Conservation (phyloP, 2,797 vertebrate species). For the Hydrolagus colliei region DNA sequence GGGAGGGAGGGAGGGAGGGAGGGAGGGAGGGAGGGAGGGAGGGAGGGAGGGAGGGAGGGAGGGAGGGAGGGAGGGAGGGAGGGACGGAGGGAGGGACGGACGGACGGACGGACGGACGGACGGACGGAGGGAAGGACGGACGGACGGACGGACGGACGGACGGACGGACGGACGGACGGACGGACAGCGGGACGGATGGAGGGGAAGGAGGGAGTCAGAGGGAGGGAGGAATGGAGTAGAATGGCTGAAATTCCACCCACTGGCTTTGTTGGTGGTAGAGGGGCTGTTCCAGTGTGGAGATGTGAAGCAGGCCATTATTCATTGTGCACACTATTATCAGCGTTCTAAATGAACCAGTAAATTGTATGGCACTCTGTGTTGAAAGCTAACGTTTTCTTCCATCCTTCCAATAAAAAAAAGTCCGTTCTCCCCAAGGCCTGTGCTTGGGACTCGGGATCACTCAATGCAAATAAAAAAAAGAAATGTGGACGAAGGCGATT, state of each 20-base stretch:
- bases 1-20: background rate
- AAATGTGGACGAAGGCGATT: background rate
- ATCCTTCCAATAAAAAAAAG: no score
- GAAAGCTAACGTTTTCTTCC: background rate
- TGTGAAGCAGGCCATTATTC: no score
- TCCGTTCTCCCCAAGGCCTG: background rate
- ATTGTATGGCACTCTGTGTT: background rate
- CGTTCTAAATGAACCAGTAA: background rate
- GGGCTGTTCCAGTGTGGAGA: no score
- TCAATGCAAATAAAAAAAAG: background rate
- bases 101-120: constrained; percentile 13
- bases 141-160: background rate
- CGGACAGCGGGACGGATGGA: no score
- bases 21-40: background rate
- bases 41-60: background rate
- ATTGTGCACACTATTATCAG: no score
- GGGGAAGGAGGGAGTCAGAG: no score
- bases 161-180: no score
- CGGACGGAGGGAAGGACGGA: background rate
- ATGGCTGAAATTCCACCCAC: no score
- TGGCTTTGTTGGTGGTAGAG: no score
- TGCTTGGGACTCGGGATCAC: background rate
- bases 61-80: background rate
- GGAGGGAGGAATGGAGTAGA: no score
- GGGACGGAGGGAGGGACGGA: background rate